These are phyloP conservation scores for Odontamblyopus rebecca DNA, from an alignment of 2,797 vertebrate species.

Conservation along the genomic window DNA sequence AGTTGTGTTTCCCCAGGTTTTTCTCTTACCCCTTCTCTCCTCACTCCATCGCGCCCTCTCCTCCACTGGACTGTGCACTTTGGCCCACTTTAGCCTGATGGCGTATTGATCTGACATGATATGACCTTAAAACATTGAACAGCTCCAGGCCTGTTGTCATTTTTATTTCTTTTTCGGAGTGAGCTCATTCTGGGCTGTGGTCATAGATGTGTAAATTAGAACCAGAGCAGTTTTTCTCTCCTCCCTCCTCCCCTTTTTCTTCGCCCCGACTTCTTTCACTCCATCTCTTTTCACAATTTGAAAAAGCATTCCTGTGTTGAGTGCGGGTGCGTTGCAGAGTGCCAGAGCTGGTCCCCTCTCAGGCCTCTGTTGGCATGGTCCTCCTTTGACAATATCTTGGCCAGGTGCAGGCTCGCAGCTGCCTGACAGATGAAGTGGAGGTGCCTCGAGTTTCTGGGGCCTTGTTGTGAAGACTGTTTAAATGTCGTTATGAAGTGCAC, in stretches of 20 bases:
- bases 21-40: slow-evolving; percentile 40
- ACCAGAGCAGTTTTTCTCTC: slow-evolving; percentile 73
- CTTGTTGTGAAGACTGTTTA: slow-evolving; percentile 73
- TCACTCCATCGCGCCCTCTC: slow-evolving; percentile 31
- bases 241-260: slow-evolving; percentile 45
- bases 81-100: slow-evolving; percentile 39
- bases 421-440: slow-evolving; percentile 69
- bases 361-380: slow-evolving; percentile 42
- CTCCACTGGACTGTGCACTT: slow-evolving; percentile 37
- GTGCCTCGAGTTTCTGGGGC: slow-evolving; percentile 58
- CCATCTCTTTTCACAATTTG: slow-evolving; percentile 68
- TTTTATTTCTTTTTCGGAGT: slow-evolving; percentile 59
- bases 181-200: slow-evolving; percentile 77
- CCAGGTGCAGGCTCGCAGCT: slow-evolving; percentile 75
- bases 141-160: slow-evolving; percentile 26
- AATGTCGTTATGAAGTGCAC: slow-evolving; percentile 53
- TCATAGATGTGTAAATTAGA: slow-evolving; percentile 83
- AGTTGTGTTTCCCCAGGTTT: slow-evolving; percentile 56
- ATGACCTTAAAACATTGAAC: slow-evolving; percentile 40
- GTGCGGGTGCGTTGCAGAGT: slow-evolving; percentile 60
- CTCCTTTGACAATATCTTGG: slow-evolving; percentile 54
- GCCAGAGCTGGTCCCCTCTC: slow-evolving; percentile 44
- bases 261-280: slow-evolving; percentile 46
- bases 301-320: slow-evolving; percentile 75
- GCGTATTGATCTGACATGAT: slow-evolving; percentile 39